phyloP scores from a whole-genome alignment of 2,888 invertebrate genomes.

The Venusia cambrica region DNA sequence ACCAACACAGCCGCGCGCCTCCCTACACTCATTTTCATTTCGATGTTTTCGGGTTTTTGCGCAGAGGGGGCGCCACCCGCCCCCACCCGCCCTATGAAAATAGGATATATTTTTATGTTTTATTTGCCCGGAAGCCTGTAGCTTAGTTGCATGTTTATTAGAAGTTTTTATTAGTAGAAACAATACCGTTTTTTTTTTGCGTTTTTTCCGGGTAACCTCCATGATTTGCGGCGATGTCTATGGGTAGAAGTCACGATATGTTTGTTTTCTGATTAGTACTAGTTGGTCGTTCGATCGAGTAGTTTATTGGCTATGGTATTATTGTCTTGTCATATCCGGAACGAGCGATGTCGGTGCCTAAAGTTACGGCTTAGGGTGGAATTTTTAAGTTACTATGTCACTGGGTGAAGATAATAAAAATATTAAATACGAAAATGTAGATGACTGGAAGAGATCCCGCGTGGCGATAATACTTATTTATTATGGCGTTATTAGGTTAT shows the following conservation, averaged over 20 bases:
- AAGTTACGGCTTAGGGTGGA: slow-evolving; percentile 17
- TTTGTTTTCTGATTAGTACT: slow-evolving; percentile 44
- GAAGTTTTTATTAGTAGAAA: slow-evolving; percentile 80
- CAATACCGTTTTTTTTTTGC: slow-evolving; percentile 60
- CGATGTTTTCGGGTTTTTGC: slow-evolving; percentile 82
- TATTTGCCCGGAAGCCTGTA: slow-evolving; percentile 79
- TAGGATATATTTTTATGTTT: slow-evolving; percentile 82
- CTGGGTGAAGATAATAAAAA: slow-evolving; percentile 19
- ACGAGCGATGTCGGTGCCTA: slow-evolving; percentile 9
- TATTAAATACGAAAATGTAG: slow-evolving; percentile 11
- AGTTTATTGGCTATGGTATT: slow-evolving; percentile 33
- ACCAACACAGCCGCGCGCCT: slow-evolving; percentile 73
- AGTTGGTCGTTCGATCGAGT: slow-evolving; percentile 31
- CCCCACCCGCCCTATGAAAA: slow-evolving; percentile 78
- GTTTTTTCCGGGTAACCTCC: slow-evolving; percentile 43
- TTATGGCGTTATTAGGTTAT: neutral
- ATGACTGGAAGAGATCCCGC: slow-evolving; percentile 5
- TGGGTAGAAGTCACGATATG: slow-evolving; percentile 62
- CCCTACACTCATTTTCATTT: slow-evolving; percentile 80
- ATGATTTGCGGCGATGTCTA: slow-evolving; percentile 68
- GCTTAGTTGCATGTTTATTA: slow-evolving; percentile 82
- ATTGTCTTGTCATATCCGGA: slow-evolving; percentile 28
- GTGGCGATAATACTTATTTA: slow-evolving; percentile 3
- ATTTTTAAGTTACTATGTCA: slow-evolving; percentile 30
- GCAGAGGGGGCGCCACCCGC: slow-evolving; percentile 54